A percentile compares a stretch with the other conserved stretches of the same genome.
These are phyloP conservation scores for Holotrichia oblita DNA, from an alignment of 1,140 invertebrate genomes.

Conservation along the genomic window DNA sequence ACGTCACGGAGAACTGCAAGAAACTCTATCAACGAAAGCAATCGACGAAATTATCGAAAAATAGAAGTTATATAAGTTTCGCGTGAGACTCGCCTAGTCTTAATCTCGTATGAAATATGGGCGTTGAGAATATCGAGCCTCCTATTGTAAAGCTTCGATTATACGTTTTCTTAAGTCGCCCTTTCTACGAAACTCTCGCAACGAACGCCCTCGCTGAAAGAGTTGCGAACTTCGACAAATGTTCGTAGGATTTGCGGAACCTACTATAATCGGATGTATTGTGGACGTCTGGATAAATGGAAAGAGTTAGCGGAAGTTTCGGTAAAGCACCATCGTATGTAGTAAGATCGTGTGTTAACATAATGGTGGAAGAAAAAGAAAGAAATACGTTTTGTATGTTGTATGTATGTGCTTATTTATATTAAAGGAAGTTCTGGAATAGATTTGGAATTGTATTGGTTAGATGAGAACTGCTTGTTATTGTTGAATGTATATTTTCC, in stretches of 20 bases:
- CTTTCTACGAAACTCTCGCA: neutral
- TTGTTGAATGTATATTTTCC: too few relatives aligned
- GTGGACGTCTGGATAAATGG: neutral
- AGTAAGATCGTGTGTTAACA: too few relatives aligned
- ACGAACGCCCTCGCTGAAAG: neutral
- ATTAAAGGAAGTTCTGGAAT: too few relatives aligned
- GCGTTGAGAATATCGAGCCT: neutral
- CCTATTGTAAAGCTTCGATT: slow-evolving; percentile 16
- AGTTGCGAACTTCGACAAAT: slow-evolving; percentile 31
- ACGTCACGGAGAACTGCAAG: neutral
- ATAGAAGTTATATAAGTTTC: neutral
- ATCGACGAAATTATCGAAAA: neutral
- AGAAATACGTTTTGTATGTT: too few relatives aligned
- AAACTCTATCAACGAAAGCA: neutral
- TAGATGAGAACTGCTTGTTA: too few relatives aligned
- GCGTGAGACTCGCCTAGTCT: neutral
- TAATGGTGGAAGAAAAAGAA: too few relatives aligned
- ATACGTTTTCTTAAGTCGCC: neutral
- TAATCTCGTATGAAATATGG: slow-evolving; percentile 34
- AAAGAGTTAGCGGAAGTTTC: neutral
- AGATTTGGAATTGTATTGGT: too few relatives aligned
- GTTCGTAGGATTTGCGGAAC: slow-evolving; percentile 21
- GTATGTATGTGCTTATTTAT: too few relatives aligned
- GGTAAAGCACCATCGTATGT: neutral
- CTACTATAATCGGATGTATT: slow-evolving; percentile 12